Percentiles rank a stretch among this genome's conserved stretches.
phyloP scores from a whole-genome alignment of 2,797 vertebrate species.

The Champsocephalus esox region DNA sequence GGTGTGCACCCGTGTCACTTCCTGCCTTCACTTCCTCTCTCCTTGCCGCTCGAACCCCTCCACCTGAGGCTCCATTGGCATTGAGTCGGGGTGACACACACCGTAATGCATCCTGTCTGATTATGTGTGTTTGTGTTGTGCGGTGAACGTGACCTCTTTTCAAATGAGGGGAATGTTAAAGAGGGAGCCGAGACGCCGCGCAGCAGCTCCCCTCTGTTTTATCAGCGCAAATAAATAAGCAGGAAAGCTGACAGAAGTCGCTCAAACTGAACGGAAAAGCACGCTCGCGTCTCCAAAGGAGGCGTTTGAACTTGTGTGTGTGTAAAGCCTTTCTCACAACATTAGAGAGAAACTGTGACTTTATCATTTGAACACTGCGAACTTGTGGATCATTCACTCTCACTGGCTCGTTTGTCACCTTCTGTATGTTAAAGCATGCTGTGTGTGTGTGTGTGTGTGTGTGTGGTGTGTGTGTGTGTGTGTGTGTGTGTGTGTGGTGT shows the following conservation, averaged over 20 bases:
- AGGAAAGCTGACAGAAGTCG: conserved; percentile 72
- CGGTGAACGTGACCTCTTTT: conserved; percentile 73
- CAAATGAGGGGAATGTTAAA: conserved; percentile 75
- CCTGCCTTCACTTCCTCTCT: conserved; percentile 34
- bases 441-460: neutral
- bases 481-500: conserved; percentile 30
- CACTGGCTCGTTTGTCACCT: conserved; percentile 43
- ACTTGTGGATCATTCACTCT: conserved; percentile 60
- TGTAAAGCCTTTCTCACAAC: conserved; percentile 47
- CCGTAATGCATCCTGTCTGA: conserved; percentile 64
- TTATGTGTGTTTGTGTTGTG: conserved; percentile 55
- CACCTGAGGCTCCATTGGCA: conserved; percentile 61
- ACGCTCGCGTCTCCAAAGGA: conserved; percentile 47
- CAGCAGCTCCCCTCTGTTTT: conserved; percentile 67
- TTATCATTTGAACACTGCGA: conserved; percentile 60
- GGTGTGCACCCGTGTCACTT: conserved; percentile 32
- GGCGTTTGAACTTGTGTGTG: conserved; percentile 68
- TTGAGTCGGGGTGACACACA: conserved; percentile 64
- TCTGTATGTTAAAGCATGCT: conserved; percentile 10
- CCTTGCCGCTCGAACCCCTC: conserved; percentile 30
- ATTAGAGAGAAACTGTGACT: conserved; percentile 62
- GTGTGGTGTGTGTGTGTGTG: conserved; percentile 1
- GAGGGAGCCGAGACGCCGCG: conserved; percentile 72
- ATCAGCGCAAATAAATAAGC: conserved; percentile 72
- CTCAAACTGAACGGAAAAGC: conserved; percentile 62